Evolutionary conservation across 1,140 invertebrate species (phyloP).

Genomic region (Trachymyrmex septentrionalis): DNA sequence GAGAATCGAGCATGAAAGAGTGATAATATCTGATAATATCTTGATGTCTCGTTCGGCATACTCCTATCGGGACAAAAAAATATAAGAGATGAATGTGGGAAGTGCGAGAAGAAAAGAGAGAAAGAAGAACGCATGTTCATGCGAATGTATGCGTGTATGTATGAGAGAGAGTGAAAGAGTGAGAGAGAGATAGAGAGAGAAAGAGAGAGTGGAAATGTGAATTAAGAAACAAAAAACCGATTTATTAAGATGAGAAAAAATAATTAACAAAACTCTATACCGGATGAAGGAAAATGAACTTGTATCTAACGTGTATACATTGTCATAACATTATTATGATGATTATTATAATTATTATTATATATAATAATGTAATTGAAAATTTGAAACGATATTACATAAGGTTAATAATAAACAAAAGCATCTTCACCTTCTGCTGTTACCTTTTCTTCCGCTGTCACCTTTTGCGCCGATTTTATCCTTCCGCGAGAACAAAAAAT

Average conservation of each 20-base stretch:
- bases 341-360: slow-evolving; percentile 81
- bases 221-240: slow-evolving; percentile 81
- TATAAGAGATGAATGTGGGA: slow-evolving; percentile 84
- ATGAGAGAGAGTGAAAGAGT: slow-evolving; percentile 5
- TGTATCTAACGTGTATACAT: slow-evolving; percentile 87
- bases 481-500: not conserved
- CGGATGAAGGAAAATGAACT: slow-evolving; percentile 81
- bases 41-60: slow-evolving; percentile 79
- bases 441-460: slow-evolving; percentile 65
- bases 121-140: not conserved
- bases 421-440: slow-evolving; percentile 83
- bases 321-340: slow-evolving; percentile 86
- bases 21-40: slow-evolving; percentile 49
- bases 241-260: slow-evolving; percentile 83
- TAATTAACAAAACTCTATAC: slow-evolving; percentile 83
- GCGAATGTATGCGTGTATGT: not conserved
- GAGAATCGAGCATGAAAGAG: slow-evolving; percentile 75
- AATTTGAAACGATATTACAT: slow-evolving; percentile 87
- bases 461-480: not conserved
- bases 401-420: slow-evolving; percentile 87
- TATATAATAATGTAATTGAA: slow-evolving; percentile 87
- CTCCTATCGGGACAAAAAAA: slow-evolving; percentile 80
- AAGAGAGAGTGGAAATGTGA: slow-evolving; percentile 70
- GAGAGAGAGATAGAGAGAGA: not conserved
- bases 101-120: not conserved